A percentile compares a stretch with the other conserved stretches of the same genome.
Evolutionary conservation across 2,113 vertebrate species (phyloP).

Genomic region (Phocoena sinus): DNA sequence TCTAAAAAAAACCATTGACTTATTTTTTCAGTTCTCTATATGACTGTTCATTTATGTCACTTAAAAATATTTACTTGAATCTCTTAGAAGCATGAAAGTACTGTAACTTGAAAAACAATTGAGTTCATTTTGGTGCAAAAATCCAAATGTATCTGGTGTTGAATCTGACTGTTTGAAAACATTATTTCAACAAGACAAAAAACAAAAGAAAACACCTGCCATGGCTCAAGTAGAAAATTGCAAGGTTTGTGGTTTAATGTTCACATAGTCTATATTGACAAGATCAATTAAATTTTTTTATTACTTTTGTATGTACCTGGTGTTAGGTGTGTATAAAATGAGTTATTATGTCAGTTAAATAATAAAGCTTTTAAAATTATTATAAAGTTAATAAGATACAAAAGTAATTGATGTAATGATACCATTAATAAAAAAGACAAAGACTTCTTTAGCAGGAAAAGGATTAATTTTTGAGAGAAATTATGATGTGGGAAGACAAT

Average conservation of each 20-base stretch:
- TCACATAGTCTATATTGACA: neutral
- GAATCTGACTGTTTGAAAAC: neutral
- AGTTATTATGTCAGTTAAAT: neutral
- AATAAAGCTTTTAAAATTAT: neutral
- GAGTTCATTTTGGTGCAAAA: neutral
- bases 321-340: neutral
- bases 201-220: neutral
- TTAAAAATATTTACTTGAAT: neutral
- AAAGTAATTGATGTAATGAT: neutral
- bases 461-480: neutral
- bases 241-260: neutral
- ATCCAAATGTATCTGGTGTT: neutral
- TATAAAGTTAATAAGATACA: neutral
- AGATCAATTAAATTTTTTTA: neutral
- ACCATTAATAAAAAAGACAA: neutral
- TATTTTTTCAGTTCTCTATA: neutral
- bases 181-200: neutral
- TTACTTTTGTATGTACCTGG: neutral
- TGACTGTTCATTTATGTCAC: neutral
- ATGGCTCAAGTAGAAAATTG: neutral
- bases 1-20: neutral
- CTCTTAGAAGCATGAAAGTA: neutral
- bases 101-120: neutral
- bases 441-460: neutral
- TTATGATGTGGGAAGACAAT: neutral